Base-by-base conservation (phyloP, 2,797 vertebrate species). In the Falco concolor region DNA sequence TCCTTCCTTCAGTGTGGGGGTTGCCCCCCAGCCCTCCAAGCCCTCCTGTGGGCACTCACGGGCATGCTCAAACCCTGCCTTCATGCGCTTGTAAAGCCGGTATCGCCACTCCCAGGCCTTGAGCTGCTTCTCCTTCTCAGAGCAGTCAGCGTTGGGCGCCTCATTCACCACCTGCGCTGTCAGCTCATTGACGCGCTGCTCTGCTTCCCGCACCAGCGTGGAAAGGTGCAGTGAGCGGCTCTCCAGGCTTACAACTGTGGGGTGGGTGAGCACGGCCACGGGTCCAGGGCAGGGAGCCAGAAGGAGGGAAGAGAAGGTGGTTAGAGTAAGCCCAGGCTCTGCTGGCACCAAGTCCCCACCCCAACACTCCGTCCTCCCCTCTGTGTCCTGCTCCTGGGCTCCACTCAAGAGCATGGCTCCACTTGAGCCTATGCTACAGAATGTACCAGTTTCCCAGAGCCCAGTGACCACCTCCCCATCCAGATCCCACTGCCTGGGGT, bases 81-180 rank as follows among this genome's bases (percentile, higher is more conserved):
- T 98, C 99, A 99, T 99, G 93, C 99, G 99, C 75, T 98, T 98
- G 97, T 99, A 99, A 74, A 99, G 99, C 98, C 98, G 98, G 61
- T 98, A 98, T 64, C 98, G 98, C 99, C 99, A 99, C 89, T 99
- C 98, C 99, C 99, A 99, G 79, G 98, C 98, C 94, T 98, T 99
- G 14, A 99, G 98, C 94, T 99, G 98, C 89, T 98, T 98, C 96
- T 99, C 98, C 61, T 97, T 98, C 65, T 99, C 98, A 0, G 98
- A 98, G 79, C 97, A 98, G 89, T 98, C 98, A 3, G 98, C 65
- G 4, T 70, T 97, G 19, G 98, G 98, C 0, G 97, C 98, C 89
- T 98, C 98, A 1, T 98, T 98, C 34, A 97, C 97, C 76, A 98
- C 98, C 95, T 99, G 98, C 0, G 98, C 98, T 9, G 94, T 98